Evolutionary conservation across 2,113 vertebrate species (phyloP).

Genomic region (Nothocercus julius): DNA sequence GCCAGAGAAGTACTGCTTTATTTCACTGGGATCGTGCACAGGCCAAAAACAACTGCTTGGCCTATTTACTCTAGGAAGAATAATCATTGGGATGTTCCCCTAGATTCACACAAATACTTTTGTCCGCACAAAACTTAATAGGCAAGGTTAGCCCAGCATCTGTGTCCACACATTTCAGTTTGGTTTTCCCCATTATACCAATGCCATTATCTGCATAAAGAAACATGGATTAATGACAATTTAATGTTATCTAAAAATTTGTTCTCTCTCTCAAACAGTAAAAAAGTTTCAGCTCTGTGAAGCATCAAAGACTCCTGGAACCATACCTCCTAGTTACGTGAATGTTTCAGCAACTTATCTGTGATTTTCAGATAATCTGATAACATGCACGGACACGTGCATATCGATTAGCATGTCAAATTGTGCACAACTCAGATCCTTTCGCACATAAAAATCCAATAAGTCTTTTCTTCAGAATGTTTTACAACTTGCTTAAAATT

Average conservation of each 20-base stretch:
- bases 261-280: neutral
- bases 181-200: neutral
- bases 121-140: neutral
- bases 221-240: neutral
- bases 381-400: neutral
- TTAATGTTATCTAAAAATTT: neutral
- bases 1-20: neutral
- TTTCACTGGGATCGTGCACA: too few species aligned
- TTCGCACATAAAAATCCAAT: neutral
- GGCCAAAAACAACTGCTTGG: neutral
- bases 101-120: neutral
- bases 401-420: rapidly evolving
- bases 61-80: neutral
- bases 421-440: neutral
- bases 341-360: neutral
- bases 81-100: neutral
- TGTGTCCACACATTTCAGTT: neutral
- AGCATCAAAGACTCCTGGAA: neutral
- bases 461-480: neutral
- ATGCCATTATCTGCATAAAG: neutral
- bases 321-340: neutral
- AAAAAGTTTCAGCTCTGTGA: neutral
- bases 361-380: neutral
- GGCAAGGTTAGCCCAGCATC: neutral
- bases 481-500: neutral